Conservation (phyloP, 2,888 invertebrate species). For the Apotomis betuletana region DNA sequence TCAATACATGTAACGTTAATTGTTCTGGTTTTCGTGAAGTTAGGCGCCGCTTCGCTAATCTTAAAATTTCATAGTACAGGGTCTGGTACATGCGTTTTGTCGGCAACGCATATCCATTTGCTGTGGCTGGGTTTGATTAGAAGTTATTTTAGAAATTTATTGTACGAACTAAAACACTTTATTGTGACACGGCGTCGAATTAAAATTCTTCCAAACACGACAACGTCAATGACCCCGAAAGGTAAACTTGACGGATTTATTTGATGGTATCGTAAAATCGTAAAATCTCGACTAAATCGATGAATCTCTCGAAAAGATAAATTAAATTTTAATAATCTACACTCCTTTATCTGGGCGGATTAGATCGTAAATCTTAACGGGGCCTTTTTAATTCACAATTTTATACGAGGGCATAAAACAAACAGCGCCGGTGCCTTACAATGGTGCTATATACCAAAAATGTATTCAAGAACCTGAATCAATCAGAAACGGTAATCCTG, state of each 20-base stretch:
- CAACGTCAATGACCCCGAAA: slow-evolving; percentile 45
- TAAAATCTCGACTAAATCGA: slow-evolving; percentile 58
- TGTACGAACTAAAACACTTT: slow-evolving; percentile 48
- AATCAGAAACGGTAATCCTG: slow-evolving; percentile 78
- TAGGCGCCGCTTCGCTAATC: slow-evolving; percentile 34
- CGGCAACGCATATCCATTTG: slow-evolving; percentile 77
- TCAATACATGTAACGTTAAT: slow-evolving; percentile 38
- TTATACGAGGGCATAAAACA: slow-evolving; percentile 68
- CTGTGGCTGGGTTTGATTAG: slow-evolving; percentile 71
- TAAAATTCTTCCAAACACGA: slow-evolving; percentile 33
- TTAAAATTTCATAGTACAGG: slow-evolving; percentile 59
- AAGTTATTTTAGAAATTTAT: slow-evolving; percentile 60
- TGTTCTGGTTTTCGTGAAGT: background rate
- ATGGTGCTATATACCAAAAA: slow-evolving; percentile 61
- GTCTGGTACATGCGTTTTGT: slow-evolving; percentile 76
- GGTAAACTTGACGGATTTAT: slow-evolving; percentile 43
- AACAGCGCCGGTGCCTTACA: slow-evolving; percentile 60
- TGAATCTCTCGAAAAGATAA: slow-evolving; percentile 56
- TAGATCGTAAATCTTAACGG: slow-evolving; percentile 60
- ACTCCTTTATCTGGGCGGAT: slow-evolving; percentile 57
- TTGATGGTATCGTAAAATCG: slow-evolving; percentile 56
- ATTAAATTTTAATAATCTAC: slow-evolving; percentile 63
- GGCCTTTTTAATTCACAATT: slow-evolving; percentile 59
- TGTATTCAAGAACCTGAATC: slow-evolving; percentile 74
- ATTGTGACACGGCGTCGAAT: slow-evolving; percentile 40